Percentiles rank a stretch among this genome's conserved stretches.
phyloP scores from a whole-genome alignment of 2,888 invertebrate genomes.

The Perdita meconis region DNA sequence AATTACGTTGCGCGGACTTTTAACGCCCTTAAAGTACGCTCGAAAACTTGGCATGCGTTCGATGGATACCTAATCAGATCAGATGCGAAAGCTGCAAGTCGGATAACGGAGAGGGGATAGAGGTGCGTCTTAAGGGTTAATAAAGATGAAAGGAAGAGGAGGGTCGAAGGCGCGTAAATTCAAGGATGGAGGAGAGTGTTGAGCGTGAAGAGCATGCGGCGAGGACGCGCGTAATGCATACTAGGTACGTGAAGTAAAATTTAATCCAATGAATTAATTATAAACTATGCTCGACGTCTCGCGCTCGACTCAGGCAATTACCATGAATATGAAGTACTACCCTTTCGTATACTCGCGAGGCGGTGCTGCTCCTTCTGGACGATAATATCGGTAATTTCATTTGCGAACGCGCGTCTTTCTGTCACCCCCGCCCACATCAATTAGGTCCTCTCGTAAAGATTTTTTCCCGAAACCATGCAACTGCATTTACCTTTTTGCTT shows the following conservation, averaged over 20 bases:
- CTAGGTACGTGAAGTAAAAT: constrained; percentile 75
- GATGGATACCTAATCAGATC: constrained; percentile 23
- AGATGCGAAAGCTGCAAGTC: not conserved
- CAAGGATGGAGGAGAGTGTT: not conserved
- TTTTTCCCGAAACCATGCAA: not conserved
- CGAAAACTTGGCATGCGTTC: constrained; percentile 24
- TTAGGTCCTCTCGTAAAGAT: not conserved
- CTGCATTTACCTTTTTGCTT: no score
- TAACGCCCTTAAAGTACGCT: not conserved
- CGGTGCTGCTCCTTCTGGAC: constrained; percentile 58
- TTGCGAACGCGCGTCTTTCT: constrained; percentile 39
- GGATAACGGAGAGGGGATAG: not conserved
- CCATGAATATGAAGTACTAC: constrained; percentile 76
- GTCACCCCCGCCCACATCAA: not conserved
- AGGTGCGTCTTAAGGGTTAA: constrained; percentile 31
- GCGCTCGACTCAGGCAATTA: constrained; percentile 71
- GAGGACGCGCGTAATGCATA: constrained; percentile 71
- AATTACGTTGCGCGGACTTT: constrained; percentile 18
- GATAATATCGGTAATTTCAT: constrained; percentile 75
- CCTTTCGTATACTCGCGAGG: constrained; percentile 54
- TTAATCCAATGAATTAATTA: constrained; percentile 82
- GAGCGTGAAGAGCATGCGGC: not conserved
- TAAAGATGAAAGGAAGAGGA: not conserved
- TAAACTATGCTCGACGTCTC: constrained; percentile 75
- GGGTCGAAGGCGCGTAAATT: constrained; percentile 7